A percentile compares a stretch with the other conserved stretches of the same genome.
Evolutionary conservation across 1,140 invertebrate genomes (phyloP).

Genomic region (Drusus annulatus): DNA sequence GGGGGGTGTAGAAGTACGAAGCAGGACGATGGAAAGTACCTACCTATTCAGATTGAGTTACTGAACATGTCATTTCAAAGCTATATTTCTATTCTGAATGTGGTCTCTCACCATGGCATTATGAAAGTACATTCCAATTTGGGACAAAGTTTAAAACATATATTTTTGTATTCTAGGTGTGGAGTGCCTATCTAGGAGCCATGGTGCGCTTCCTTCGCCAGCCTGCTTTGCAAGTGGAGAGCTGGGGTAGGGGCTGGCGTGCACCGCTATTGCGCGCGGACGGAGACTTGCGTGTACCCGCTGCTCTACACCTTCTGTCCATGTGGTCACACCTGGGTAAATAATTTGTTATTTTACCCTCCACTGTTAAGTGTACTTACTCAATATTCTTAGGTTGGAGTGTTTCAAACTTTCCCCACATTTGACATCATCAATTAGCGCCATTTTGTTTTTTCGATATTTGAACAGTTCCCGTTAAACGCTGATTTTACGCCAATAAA

Average conservation of each 20-base stretch:
- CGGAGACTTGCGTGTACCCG: constrained; percentile 92
- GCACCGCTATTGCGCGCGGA: constrained; percentile 86
- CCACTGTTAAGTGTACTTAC: too few species aligned
- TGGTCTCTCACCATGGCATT: not conserved
- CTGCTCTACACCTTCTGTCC: constrained; percentile 93
- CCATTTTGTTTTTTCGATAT: too few species aligned
- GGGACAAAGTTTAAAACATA: constrained; percentile 63
- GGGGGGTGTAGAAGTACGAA: too few species aligned
- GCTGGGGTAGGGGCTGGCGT: constrained; percentile 85
- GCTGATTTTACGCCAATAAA: too few species aligned
- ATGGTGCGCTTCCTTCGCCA: constrained; percentile 92
- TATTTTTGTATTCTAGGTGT: constrained; percentile 75
- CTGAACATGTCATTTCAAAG: too few species aligned
- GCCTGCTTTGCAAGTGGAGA: constrained; percentile 88
- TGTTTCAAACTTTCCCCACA: too few species aligned
- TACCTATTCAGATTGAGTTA: too few species aligned
- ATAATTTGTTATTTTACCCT: too few species aligned
- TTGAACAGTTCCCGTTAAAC: too few species aligned
- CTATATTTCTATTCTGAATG: not conserved
- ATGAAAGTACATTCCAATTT: not conserved
- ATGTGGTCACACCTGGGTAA: constrained; percentile 93
- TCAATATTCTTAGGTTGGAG: too few species aligned
- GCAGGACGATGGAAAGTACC: too few species aligned
- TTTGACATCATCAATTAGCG: too few species aligned
- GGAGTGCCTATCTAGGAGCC: constrained; percentile 92